These are phyloP conservation scores for Mimumesa dahlbomi DNA, from an alignment of 2,888 invertebrate species.

Conservation along the genomic window DNA sequence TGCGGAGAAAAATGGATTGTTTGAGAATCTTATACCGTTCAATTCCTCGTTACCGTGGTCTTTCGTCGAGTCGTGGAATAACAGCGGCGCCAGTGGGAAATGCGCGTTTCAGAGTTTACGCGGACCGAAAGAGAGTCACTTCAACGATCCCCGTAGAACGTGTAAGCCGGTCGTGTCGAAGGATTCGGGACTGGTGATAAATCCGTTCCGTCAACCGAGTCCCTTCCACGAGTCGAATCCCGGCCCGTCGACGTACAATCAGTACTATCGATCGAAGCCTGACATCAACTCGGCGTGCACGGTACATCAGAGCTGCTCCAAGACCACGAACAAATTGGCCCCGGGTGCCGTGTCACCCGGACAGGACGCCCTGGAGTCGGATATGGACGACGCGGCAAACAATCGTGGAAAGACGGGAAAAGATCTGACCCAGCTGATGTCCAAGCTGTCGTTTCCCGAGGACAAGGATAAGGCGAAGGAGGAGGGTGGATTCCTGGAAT, in stretches of 20 bases:
- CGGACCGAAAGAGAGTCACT: slow-evolving; percentile 37
- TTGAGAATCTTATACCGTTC: slow-evolving; percentile 57
- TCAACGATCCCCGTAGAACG: slow-evolving; percentile 48
- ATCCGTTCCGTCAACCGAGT: slow-evolving; percentile 66
- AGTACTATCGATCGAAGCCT: slow-evolving; percentile 26
- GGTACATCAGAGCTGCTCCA: slow-evolving; percentile 66
- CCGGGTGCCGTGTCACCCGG: slow-evolving; percentile 11
- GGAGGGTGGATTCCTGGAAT: slow-evolving; percentile 72
- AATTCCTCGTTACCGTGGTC: slow-evolving; percentile 60
- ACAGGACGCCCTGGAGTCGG: slow-evolving; percentile 34
- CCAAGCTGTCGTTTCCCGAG: slow-evolving; percentile 71
- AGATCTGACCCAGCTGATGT: slow-evolving; percentile 70
- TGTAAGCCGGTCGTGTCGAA: slow-evolving; percentile 25
- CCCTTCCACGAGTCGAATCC: slow-evolving; percentile 70
- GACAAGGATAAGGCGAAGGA: slow-evolving; percentile 66
- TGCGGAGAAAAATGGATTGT: slow-evolving; percentile 47
- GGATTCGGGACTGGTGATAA: slow-evolving; percentile 42
- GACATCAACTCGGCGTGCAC: slow-evolving; percentile 59
- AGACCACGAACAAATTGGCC: slow-evolving; percentile 37
- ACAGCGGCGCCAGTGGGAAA: slow-evolving; percentile 51
- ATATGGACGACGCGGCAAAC: slow-evolving; percentile 22
- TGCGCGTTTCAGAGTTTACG: slow-evolving; percentile 57
- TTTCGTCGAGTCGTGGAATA: slow-evolving; percentile 64
- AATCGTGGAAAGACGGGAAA: slow-evolving; percentile 27
- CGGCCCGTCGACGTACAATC: slow-evolving; percentile 67